phyloP scores from a whole-genome alignment of 23 tunicate species.

The Clavelina lepadiformis region DNA sequence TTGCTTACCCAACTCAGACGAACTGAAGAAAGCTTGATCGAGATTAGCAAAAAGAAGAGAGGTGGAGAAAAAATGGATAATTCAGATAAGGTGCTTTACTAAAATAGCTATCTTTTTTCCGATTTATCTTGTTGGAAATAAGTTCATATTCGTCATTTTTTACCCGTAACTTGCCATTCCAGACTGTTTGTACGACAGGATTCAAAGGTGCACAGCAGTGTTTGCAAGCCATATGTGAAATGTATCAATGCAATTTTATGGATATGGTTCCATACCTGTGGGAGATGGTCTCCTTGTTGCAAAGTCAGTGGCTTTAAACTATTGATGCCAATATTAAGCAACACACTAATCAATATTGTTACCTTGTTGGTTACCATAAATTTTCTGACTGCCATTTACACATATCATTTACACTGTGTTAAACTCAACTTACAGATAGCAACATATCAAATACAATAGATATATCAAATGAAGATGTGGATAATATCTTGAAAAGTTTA shows the following conservation, averaged over 20 bases:
- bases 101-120: no score
- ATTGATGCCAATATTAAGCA: background rate
- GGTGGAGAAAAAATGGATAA: background rate
- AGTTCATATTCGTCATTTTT: no score
- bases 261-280: slow-evolving; percentile 35
- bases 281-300: slow-evolving; percentile 30
- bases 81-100: background rate
- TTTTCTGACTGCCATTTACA: no score
- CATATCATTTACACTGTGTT: no score
- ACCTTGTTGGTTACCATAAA: background rate
- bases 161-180: no score
- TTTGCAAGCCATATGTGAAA: slow-evolving; percentile 45
- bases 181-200: no score
- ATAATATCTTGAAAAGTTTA: background rate
- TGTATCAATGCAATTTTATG: slow-evolving; percentile 34
- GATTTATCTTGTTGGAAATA: no score
- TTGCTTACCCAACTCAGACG: slow-evolving; percentile 37
- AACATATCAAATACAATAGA: no score
- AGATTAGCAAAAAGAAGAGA: slow-evolving; percentile 10
- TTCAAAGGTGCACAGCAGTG: slow-evolving; percentile 50
- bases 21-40: slow-evolving; percentile 9
- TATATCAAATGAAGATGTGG: no score
- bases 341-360: background rate
- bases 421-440: no score
- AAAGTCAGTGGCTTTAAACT: slow-evolving; percentile 3